Conservation (phyloP, 2,113 vertebrate genomes). For the Pandion haliaetus region DNA sequence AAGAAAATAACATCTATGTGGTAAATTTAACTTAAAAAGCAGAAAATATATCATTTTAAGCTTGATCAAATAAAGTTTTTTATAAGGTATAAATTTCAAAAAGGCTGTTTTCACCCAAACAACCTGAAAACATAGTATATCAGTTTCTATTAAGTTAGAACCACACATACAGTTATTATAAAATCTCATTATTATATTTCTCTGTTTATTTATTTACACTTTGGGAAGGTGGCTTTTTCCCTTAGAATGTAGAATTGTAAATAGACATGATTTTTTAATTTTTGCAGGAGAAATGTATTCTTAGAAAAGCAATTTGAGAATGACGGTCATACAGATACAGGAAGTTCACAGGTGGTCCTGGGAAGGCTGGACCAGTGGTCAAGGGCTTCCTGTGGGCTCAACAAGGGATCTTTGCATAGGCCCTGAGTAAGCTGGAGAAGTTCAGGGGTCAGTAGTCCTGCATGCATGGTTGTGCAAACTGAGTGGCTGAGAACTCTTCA, state of each 20-base stretch:
- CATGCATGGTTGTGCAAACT: background rate
- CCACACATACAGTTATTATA: background rate
- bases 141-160: background rate
- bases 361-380: background rate
- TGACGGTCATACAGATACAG: background rate
- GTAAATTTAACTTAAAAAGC: background rate
- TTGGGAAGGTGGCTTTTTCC: background rate
- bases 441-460: background rate
- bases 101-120: rapidly evolving
- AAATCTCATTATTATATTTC: background rate
- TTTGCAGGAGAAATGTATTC: background rate
- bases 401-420: background rate
- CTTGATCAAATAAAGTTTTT: background rate
- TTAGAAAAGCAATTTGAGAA: background rate
- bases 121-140: background rate
- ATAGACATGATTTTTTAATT: background rate
- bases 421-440: background rate
- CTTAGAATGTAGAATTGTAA: background rate
- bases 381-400: background rate
- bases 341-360: background rate
- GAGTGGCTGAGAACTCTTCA: background rate
- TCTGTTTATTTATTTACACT: background rate
- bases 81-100: background rate
- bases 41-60: background rate
- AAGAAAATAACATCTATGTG: background rate